phyloP scores from a whole-genome alignment of 2,797 vertebrate genomes.

The Chaetophractus vellerosus region DNA sequence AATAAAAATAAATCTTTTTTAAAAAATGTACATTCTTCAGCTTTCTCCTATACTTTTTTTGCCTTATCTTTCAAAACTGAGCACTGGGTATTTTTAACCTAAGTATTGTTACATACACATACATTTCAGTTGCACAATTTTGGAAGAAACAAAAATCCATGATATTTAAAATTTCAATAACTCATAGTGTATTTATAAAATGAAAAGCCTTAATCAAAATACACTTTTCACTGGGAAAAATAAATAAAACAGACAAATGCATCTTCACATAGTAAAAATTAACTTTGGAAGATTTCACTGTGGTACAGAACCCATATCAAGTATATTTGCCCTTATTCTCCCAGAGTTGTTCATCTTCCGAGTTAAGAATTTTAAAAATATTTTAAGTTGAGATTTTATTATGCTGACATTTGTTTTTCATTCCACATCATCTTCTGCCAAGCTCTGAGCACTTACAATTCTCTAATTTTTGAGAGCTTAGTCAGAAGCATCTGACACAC shows the following conservation, averaged over 20 bases:
- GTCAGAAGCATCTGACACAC: constrained; percentile 99
- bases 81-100: constrained; percentile 83
- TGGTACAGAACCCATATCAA: constrained; percentile 88
- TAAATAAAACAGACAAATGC: constrained; percentile 89
- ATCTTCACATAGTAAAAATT: too few relatives aligned
- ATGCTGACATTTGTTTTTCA: constrained; percentile 89
- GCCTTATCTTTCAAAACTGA: constrained; percentile 88
- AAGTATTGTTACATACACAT: constrained; percentile 83
- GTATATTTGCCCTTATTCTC: constrained; percentile 85
- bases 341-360: constrained; percentile 89
- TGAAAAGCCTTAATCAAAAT: constrained; percentile 91
- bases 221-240: constrained; percentile 91
- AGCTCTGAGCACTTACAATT: constrained; percentile 93
- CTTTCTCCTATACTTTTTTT: constrained; percentile 48
- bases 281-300: constrained; percentile 88
- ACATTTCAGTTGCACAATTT: constrained; percentile 55
- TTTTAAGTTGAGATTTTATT: constrained; percentile 71
- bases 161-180: constrained; percentile 85
- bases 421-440: constrained; percentile 96
- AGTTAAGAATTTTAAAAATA: constrained; percentile 85
- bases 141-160: constrained; percentile 87
- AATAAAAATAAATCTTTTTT: too few relatives aligned
- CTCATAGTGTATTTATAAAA: constrained; percentile 91
- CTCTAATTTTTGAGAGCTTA: constrained; percentile 96
- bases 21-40: constrained; percentile 30